These are phyloP conservation scores for Onthophagus sagittarius DNA, from an alignment of 2,888 invertebrate species.

Conservation along the genomic window DNA sequence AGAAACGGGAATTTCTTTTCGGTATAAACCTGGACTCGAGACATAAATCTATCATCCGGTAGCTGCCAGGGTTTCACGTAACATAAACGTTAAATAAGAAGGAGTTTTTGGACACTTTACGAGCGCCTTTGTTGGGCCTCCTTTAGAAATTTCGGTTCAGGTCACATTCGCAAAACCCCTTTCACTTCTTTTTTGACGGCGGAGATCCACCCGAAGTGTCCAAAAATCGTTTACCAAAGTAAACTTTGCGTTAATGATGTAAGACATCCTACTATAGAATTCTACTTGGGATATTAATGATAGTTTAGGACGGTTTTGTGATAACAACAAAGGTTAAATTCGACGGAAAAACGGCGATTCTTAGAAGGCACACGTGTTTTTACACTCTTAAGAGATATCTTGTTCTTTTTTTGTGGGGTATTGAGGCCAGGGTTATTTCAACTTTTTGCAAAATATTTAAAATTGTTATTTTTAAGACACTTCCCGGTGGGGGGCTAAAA, in stretches of 20 bases:
- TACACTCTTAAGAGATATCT: background rate
- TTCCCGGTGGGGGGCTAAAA: background rate
- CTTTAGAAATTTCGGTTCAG: background rate
- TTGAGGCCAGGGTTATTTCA: background rate
- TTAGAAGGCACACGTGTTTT: background rate
- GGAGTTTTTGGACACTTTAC: background rate
- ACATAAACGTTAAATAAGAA: background rate
- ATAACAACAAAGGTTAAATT: background rate
- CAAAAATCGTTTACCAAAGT: background rate
- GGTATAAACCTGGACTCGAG: background rate
- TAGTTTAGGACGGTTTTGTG: background rate
- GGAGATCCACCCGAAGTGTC: background rate
- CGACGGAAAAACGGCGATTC: background rate
- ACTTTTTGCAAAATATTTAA: background rate
- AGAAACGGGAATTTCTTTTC: background rate
- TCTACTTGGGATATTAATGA: background rate
- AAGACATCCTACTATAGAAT: background rate
- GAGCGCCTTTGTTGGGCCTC: background rate
- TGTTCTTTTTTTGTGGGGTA: background rate
- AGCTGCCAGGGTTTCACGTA: background rate
- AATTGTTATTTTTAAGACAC: background rate
- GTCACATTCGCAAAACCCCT: background rate
- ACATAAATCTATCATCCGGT: background rate
- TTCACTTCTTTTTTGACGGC: background rate
- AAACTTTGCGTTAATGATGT: background rate